Base-by-base conservation (phyloP, 2,888 invertebrate species). In the Melieria crassipennis region DNA sequence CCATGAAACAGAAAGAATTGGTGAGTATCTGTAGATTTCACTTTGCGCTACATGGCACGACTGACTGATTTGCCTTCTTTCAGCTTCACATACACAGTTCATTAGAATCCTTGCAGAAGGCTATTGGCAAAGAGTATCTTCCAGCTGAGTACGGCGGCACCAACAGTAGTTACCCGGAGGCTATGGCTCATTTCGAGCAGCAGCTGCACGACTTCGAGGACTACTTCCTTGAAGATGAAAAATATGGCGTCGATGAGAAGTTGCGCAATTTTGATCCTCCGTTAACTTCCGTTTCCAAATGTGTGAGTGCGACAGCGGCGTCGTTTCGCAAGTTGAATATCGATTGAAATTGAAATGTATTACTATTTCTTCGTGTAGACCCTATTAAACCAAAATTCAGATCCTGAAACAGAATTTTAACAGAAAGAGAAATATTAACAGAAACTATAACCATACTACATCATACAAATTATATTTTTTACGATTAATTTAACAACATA, bases 101-200 rank as follows among this genome's bases (percentile, higher is more conserved):
- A 66, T n/a, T 85, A 52, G 84, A 85, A 69, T 82, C 81, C 7
- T 73, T 85, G 62, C 80, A 82, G n/a, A 87, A 90, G 77, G 80
- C 88, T 62, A 87, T 92, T 60, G 91, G 92, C 7, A 88, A 89
- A 79, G 87, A 89, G 16, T 87, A 90, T 67, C 83, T 92, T 50
- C 92, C 92, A 1, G 85, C 80, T 1, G 92, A 92, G 80, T 91
- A 91, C 79, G 92, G 92, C n/a, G 92, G 92, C 43, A 87, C 87
- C 4, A 89, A 88, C 75, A 88, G 89, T 75, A 85, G 88, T 60
- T 79, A 90, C 5, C 74, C 73, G n/a, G 82, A 83, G 6, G 78
- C 79, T 5, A 71, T 79, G 6, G 6, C 76, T n/a, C 74, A 73
- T 46, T 83, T 78, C 68, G 81, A 83, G 73, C 50, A 75, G 7